Base-by-base conservation (phyloP, 2,888 invertebrate species). In the Synanthedon tipuliformis region DNA sequence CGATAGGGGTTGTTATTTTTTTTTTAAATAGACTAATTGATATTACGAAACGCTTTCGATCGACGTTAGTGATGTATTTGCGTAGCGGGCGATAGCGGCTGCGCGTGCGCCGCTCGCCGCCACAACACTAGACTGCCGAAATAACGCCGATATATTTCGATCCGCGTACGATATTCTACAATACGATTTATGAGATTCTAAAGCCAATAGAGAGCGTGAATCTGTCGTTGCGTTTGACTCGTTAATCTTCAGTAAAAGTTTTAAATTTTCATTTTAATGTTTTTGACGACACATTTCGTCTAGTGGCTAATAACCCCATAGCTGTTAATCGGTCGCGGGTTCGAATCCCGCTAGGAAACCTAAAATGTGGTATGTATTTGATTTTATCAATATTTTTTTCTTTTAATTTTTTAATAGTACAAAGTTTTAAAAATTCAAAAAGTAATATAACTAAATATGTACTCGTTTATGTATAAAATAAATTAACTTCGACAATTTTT, bases 21-120 rank as follows among this genome's bases (percentile, higher is more conserved):
- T 18, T 15, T 49, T 49, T 49, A 18, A 16, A 59, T 60, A 62
- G 61, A 57, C 56, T 7, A 8, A 34, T 34, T 34, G 34, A 34
- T 68, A 72, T 78, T 77, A 75, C 78, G 75, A 72, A 73, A 76
- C 74, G 68, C 65, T 65, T 65, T 61, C 56, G 57, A 57, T 61
- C 61, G 61, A 53, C 57, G 60, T 54, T 63, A 59, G 63, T 57
- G 57, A 56, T 57, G 60, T 63, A 61, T 64, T 61, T 63, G 61
- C 58, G 60, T 61, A 64, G 64, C 41, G 50, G 51, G 61, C 58
- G 59, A 12, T 12, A 10, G 54, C 49, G 49, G 49, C 49, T 16
- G 61, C 65, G 68, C 65, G 68, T 69, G 66, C 69, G 68, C 56
- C 66, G 68, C 61, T 56, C 60, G 64, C 64, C 64, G 63, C 55